These are phyloP conservation scores for Anableps anableps DNA, from an alignment of 2,797 vertebrate species.

Conservation along the genomic window DNA sequence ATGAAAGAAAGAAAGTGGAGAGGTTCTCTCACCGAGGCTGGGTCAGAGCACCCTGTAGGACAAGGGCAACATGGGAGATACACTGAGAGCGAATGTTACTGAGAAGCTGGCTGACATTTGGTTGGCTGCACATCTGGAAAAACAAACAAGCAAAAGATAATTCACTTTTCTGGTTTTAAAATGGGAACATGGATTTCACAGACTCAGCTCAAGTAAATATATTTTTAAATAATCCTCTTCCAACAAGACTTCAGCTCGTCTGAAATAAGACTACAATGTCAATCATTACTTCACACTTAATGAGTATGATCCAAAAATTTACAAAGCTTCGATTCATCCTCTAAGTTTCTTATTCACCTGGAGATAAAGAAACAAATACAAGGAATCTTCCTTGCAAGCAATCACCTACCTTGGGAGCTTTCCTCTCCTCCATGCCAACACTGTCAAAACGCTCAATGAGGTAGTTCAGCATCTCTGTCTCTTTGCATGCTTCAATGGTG, in stretches of 20 bases:
- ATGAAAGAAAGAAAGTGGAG: neutral
- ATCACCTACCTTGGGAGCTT: conserved; percentile 93
- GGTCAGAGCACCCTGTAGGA: conserved; percentile 94
- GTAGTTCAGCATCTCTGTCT: conserved; percentile 99
- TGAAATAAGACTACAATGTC: conserved; percentile 24
- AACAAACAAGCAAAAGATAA: conserved; percentile 13
- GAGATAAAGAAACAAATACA: neutral
- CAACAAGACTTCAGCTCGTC: conserved; percentile 20
- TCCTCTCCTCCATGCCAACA: conserved; percentile 98
- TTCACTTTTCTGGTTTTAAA: neutral
- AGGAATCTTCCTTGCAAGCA: neutral
- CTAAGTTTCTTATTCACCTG: neutral
- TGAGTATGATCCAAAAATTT: neutral
- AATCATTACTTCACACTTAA: neutral
- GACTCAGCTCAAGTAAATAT: conserved; percentile 1
- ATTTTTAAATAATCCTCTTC: conserved; percentile 19
- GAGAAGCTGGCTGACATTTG: conserved; percentile 95
- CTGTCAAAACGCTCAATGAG: conserved; percentile 99
- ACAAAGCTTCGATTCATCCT: neutral
- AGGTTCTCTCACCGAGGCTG: conserved; percentile 88
- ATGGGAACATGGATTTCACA: neutral
- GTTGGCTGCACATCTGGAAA: conserved; percentile 96
- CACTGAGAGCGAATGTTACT: conserved; percentile 99
- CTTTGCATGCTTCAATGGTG: conserved; percentile 96
- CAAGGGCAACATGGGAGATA: conserved; percentile 95